Conservation (phyloP, 2,113 vertebrate species). For the Grantiella picta region DNA sequence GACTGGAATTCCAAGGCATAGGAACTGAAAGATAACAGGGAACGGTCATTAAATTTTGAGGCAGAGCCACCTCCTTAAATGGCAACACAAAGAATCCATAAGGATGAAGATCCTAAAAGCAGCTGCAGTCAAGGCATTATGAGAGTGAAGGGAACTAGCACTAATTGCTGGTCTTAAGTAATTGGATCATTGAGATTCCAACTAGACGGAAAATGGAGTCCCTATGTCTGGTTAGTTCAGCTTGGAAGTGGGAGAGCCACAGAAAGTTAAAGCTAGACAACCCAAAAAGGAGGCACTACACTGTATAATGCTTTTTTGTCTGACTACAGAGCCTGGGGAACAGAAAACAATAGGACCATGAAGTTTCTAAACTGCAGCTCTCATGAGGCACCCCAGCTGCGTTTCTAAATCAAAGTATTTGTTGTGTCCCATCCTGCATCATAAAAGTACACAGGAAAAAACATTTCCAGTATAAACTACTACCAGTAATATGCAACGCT, state of each 20-base stretch:
- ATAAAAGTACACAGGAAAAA: not conserved
- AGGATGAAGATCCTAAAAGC: not conserved
- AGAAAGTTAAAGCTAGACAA: not conserved
- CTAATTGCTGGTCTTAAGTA: not conserved
- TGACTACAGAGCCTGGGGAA: not conserved
- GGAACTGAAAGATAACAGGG: not conserved
- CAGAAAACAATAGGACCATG: not conserved
- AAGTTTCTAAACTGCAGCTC: not conserved
- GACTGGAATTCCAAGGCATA: not conserved
- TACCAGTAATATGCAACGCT: not conserved
- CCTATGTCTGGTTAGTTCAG: not conserved
- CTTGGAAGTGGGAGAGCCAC: not conserved
- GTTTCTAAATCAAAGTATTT: not conserved
- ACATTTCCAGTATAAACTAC: not conserved
- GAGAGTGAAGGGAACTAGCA: not conserved
- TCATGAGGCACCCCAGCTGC: not conserved
- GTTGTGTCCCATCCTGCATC: not conserved
- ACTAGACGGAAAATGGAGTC: slow-evolving; percentile 12
- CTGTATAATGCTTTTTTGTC: not conserved
- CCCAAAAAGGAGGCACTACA: not conserved
- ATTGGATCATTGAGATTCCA: slow-evolving; percentile 39
- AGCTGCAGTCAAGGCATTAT: not conserved
- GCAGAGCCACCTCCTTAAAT: not conserved
- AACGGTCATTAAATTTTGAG: not conserved
- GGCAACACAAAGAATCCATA: not conserved